Conservation (phyloP, 2,888 invertebrate genomes). For the Oithona nana region DNA sequence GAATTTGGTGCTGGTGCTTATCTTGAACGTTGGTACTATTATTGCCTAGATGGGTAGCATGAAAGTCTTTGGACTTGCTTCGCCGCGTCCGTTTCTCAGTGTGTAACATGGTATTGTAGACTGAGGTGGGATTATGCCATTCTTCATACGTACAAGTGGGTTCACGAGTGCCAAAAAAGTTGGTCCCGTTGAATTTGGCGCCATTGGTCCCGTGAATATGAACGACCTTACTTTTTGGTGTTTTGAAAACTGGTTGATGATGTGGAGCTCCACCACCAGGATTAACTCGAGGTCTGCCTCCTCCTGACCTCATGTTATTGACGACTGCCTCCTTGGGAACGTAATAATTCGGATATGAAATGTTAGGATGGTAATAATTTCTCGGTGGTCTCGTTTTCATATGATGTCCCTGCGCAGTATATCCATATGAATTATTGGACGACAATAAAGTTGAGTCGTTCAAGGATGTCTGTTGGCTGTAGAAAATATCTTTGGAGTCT, state of each 20-base stretch:
- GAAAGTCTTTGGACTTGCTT: neutral
- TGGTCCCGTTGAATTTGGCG: neutral
- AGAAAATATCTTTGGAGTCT: slow-evolving; percentile 18
- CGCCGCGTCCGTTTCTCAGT: no score
- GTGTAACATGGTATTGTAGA: neutral
- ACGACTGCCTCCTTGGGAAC: no score
- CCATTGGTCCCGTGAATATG: neutral
- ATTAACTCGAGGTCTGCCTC: no score
- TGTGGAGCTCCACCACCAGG: neutral
- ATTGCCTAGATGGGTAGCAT: neutral
- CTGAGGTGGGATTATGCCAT: neutral
- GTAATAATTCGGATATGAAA: no score
- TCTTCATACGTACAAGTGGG: neutral
- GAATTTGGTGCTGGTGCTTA: no score
- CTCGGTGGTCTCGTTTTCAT: no score
- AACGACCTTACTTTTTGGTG: neutral
- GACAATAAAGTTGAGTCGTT: neutral
- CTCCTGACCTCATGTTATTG: no score
- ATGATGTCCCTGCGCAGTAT: neutral
- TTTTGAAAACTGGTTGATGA: neutral
- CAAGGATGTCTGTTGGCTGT: neutral
- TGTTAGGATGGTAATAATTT: no score
- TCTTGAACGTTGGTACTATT: no score
- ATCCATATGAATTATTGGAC: neutral
- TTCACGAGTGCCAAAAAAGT: neutral